Conservation (phyloP, 2,888 invertebrate genomes). For the Aspidapion aeneum region DNA sequence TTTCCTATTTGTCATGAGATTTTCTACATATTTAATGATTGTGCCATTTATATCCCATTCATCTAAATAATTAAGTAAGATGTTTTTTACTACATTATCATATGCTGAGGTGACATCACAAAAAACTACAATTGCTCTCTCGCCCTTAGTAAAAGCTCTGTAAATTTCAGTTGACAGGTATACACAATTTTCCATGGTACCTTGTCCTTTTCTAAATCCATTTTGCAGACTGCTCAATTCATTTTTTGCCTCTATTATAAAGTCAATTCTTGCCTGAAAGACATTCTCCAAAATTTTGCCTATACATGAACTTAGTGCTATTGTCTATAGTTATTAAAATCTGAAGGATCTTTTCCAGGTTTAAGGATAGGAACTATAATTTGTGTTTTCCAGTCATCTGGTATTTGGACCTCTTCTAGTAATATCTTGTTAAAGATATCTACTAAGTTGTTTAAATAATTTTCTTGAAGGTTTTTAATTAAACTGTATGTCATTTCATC, state of each 20-base stretch:
- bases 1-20: background rate
- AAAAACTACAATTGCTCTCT: background rate
- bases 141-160: background rate
- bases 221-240: background rate
- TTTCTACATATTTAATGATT: background rate
- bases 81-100: background rate
- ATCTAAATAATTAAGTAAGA: background rate
- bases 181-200: background rate
- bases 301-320: background rate
- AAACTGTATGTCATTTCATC: background rate
- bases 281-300: background rate
- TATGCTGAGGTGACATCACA: background rate
- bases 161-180: background rate
- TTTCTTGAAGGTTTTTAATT: background rate
- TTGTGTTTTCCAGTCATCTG: background rate
- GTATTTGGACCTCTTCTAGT: background rate
- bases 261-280: background rate
- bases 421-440: background rate
- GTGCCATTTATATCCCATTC: background rate
- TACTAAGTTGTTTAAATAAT: background rate
- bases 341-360: background rate
- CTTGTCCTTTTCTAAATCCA: background rate
- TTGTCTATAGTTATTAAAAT: background rate
- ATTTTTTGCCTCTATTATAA: background rate
- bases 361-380: background rate